Evolutionary conservation across 2,888 invertebrate genomes (phyloP).

Genomic region (Pyrochroa serraticornis): DNA sequence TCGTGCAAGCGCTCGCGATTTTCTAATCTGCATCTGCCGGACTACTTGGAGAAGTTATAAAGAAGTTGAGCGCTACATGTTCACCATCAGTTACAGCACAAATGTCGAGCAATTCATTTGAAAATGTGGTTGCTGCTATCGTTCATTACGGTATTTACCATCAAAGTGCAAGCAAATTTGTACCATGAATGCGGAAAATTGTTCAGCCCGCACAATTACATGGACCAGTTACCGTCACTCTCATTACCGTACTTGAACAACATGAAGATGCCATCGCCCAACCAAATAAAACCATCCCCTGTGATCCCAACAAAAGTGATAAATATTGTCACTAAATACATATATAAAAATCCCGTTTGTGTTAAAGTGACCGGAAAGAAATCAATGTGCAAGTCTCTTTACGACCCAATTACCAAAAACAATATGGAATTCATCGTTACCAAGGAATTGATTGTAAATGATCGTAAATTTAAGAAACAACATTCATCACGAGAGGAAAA

Average conservation of each 20-base stretch:
- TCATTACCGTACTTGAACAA: conserved; percentile 50
- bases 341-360: conserved; percentile 54
- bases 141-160: conserved; percentile 25
- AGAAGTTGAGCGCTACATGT: conserved; percentile 33
- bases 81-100: conserved; percentile 38
- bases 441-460: conserved; percentile 50
- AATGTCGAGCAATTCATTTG: conserved; percentile 29
- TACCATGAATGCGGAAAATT: conserved; percentile 46
- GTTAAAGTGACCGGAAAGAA: conserved; percentile 50
- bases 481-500: conserved; percentile 9
- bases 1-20: conserved; percentile 14
- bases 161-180: conserved; percentile 30
- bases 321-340: conserved; percentile 52
- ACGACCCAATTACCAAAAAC: conserved; percentile 34
- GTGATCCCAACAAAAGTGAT: conserved; percentile 52
- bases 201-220: conserved; percentile 51
- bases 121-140: conserved; percentile 33
- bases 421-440: conserved; percentile 47
- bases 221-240: conserved; percentile 49
- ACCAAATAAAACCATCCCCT: conserved; percentile 48
- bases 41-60: conserved; percentile 40
- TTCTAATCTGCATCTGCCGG: conserved; percentile 35
- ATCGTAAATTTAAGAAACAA: conserved; percentile 19
- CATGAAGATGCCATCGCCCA: conserved; percentile 43
- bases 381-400: conserved; percentile 34